Percentiles rank a stretch among this genome's conserved stretches.
phyloP scores from a whole-genome alignment of 2,888 invertebrate species.

The Suillia variegata region DNA sequence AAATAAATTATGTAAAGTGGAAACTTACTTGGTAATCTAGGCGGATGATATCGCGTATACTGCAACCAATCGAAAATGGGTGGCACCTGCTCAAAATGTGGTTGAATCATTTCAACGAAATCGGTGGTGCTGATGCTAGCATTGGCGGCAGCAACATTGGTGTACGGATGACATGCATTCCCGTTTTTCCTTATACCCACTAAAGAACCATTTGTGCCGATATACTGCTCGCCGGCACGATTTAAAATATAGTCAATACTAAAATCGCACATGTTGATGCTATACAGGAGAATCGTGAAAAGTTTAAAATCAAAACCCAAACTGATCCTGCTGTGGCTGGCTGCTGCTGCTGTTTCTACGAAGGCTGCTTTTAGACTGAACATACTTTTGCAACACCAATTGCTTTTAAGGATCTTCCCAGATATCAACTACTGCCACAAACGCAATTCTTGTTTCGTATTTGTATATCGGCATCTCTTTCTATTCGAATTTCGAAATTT shows the following conservation, averaged over 20 bases:
- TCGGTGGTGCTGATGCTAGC: no score
- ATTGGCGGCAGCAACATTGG: slow-evolving; percentile 13
- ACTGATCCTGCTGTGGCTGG: slow-evolving; percentile 6
- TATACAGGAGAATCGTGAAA: no score
- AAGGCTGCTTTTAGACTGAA: neutral
- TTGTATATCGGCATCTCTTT: neutral
- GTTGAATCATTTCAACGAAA: neutral
- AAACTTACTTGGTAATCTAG: slow-evolving; percentile 69
- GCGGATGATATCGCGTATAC: slow-evolving; percentile 74
- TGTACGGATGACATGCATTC: slow-evolving; percentile 16
- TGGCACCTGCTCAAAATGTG: slow-evolving; percentile 32
- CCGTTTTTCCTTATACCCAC: slow-evolving; percentile 38
- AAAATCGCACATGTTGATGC: slow-evolving; percentile 61
- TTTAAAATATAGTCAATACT: slow-evolving; percentile 69
- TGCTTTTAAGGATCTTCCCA: neutral
- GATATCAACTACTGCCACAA: neutral
- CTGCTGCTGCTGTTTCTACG: slow-evolving; percentile 6
- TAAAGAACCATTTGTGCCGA: slow-evolving; percentile 52
- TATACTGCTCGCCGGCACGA: slow-evolving; percentile 62
- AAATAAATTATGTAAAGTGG: no score
- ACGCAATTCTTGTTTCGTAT: neutral
- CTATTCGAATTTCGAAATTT: neutral
- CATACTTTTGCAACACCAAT: neutral
- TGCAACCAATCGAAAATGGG: slow-evolving; percentile 67
- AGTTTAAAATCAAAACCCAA: neutral